Conservation (phyloP, 1,140 invertebrate species). For the Cydia pomonella region DNA sequence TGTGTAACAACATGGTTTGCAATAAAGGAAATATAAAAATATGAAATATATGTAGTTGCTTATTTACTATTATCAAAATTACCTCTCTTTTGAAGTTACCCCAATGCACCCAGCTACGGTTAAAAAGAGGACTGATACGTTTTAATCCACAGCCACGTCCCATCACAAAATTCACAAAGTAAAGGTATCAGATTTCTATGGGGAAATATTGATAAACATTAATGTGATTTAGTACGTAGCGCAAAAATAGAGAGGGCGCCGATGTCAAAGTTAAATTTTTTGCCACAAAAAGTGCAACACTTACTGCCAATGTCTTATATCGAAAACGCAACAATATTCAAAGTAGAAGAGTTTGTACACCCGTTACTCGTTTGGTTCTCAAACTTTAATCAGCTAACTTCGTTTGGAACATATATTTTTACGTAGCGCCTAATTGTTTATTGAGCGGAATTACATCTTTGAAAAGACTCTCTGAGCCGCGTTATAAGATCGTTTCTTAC, state of each 20-base stretch:
- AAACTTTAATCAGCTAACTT: not conserved
- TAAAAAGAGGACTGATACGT: no score
- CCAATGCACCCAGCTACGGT: no score
- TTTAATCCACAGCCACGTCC: no score
- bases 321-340: conserved; percentile 1
- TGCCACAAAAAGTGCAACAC: not conserved
- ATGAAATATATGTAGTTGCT: no score
- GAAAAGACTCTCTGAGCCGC: not conserved
- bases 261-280: not conserved
- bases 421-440: not conserved
- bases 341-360: not conserved
- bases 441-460: no score
- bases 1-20: no score
- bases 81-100: no score
- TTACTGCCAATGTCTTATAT: not conserved
- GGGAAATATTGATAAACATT: not conserved
- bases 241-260: conserved; percentile 6
- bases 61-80: no score
- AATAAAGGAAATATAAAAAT: no score
- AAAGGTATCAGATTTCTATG: no score
- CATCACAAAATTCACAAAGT: no score
- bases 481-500: not conserved
- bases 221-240: not conserved
- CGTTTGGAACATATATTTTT: not conserved
- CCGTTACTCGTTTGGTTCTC: not conserved